Conservation (phyloP, 2,113 vertebrate genomes). For the Phalacrocorax aristotelis region DNA sequence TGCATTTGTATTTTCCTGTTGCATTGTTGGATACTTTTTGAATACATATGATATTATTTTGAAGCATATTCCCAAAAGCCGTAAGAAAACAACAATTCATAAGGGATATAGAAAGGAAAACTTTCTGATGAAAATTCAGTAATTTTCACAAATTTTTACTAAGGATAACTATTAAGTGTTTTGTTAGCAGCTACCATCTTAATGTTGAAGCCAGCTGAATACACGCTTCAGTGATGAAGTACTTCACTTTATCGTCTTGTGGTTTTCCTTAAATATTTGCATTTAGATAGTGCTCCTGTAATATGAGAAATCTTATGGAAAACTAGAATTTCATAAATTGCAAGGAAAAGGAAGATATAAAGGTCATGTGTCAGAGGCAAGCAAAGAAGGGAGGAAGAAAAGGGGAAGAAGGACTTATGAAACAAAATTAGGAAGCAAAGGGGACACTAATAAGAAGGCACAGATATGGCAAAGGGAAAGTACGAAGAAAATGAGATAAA, state of each 20-base stretch:
- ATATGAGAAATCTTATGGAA: conserved; percentile 42
- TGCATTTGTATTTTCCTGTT: background rate
- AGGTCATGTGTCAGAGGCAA: conserved; percentile 16
- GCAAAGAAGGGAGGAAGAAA: background rate
- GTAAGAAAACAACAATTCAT: background rate
- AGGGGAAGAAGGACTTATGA: background rate
- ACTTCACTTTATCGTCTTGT: conserved; percentile 38
- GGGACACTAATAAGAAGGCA: background rate
- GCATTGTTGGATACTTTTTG: background rate
- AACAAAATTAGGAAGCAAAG: conserved; percentile 40
- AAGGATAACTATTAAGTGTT: conserved; percentile 35
- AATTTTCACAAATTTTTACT: background rate
- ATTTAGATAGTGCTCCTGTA: conserved; percentile 57
- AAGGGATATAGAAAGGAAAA: background rate
- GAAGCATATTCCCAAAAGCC: background rate
- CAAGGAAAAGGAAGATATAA: conserved; percentile 37
- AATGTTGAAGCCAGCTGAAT: conserved; percentile 46
- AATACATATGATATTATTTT: background rate
- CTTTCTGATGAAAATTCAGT: conserved; percentile 32
- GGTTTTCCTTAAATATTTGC: conserved; percentile 63
- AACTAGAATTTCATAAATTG: conserved; percentile 37
- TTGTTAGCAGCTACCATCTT: conserved; percentile 22
- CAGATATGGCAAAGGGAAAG: background rate
- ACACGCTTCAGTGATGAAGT: background rate
- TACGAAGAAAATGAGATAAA: background rate